Evolutionary conservation across 2,888 invertebrate genomes (phyloP), one percentile per base, ranked within the genome.

Genomic region (Dione vanillae): DNA sequence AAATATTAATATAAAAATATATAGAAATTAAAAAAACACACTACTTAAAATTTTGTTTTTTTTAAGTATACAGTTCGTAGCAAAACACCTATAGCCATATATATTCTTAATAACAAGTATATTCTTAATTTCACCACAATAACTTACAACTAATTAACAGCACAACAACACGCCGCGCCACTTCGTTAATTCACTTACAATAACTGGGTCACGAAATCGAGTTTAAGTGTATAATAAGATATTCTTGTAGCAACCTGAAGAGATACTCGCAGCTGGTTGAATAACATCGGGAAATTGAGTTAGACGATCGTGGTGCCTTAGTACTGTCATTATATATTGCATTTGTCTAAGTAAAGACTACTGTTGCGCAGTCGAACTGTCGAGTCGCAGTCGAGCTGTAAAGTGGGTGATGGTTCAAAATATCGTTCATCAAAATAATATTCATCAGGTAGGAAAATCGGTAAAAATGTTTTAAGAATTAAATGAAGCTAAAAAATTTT

Each of bases 151-250:
- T 37, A 54, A 62, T 62, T 40, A 61, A 45, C n/a, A 67, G n/a
- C 49, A 69, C 52, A 71, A 69, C 51, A 71, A 37, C 20, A 65
- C 20, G 45, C 16, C 20, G 49, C 65, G 58, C 66, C 58, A 69
- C 59, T 73, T 73, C 64, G 51, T 47, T 71, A 67, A 73, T 59
- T 73, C 70, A 54, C 43, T 73, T 73, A 73, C 54, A 68, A 49
- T 49, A 70, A 68, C 65, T 49, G 64, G 51, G n/a, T 41, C 64
- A 54, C 66, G 16, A 66, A 65, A 73, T 71, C 67, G 49, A 67
- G 67, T 67, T 73, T 51, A 67, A 67, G 64, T 65, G 71, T 58
- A 65, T 69, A 58, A 65, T 73, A 67, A 73, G 73, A 71, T 67
- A 67, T 67, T 67, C 62, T 66, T 41, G 66, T 54, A 41, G 68